Evolutionary conservation across 2,113 vertebrate species (phyloP).

Genomic region (Rhinogobius similis): DNA sequence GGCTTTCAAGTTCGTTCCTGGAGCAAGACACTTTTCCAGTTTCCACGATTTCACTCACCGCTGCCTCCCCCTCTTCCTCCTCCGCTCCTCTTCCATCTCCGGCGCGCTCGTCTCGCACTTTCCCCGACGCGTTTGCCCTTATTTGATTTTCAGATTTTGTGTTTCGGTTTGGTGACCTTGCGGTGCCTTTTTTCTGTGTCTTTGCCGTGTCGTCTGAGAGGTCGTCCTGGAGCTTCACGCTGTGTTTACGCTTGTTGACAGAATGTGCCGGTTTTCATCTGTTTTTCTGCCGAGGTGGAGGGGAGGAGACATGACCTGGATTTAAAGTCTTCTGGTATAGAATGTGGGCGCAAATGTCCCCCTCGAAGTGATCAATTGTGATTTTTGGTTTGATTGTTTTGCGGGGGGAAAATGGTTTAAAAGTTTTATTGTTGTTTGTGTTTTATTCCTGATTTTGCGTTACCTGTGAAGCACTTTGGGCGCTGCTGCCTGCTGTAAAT

Average conservation of each 20-base stretch:
- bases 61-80: constrained; percentile 12
- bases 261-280: neutral
- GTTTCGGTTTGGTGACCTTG: neutral
- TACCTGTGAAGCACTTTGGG: too few relatives aligned
- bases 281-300: neutral
- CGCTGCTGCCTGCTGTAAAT: too few relatives aligned
- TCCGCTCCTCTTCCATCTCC: neutral
- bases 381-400: too few relatives aligned
- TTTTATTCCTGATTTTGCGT: too few relatives aligned
- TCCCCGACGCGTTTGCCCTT: neutral
- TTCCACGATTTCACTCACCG: constrained; percentile 45
- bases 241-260: neutral
- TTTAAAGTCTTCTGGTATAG: neutral
- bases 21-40: constrained; percentile 41
- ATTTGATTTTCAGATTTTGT: constrained; percentile 17
- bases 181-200: neutral
- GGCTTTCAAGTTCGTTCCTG: constrained; percentile 51
- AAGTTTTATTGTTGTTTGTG: too few relatives aligned
- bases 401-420: too few relatives aligned
- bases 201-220: neutral
- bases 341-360: too few relatives aligned
- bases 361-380: too few relatives aligned
- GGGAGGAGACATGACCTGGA: neutral
- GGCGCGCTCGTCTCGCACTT: constrained; percentile 4
- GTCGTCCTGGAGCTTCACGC: neutral